Evolutionary conservation across 2,888 invertebrate species (phyloP).

Genomic region (Lasioglossum vierecki): DNA sequence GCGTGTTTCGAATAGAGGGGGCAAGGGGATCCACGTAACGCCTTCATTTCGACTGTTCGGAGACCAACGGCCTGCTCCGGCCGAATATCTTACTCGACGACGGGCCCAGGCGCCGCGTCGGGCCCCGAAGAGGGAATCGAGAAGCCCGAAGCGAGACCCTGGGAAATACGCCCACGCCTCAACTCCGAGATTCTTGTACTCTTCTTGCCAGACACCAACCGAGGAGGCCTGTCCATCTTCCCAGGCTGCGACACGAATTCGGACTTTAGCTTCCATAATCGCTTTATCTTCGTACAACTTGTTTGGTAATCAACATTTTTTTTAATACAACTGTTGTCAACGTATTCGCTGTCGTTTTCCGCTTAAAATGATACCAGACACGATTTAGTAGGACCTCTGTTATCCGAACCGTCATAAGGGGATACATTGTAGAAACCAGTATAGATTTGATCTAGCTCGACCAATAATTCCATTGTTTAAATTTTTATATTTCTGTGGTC

Average conservation of each 20-base stretch:
- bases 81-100: conserved; percentile 67
- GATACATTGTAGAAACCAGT: too few relatives aligned
- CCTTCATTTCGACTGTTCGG: conserved; percentile 77
- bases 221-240: background rate
- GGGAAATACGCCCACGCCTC: conserved; percentile 70
- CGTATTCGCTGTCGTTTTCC: too few relatives aligned
- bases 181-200: conserved; percentile 31
- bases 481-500: too few relatives aligned
- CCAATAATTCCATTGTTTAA: too few relatives aligned
- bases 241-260: background rate
- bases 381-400: too few relatives aligned
- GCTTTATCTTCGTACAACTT: too few relatives aligned
- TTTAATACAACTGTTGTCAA: too few relatives aligned
- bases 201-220: conserved; percentile 3
- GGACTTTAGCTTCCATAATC: background rate
- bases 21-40: conserved; percentile 77
- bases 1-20: conserved; percentile 55
- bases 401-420: too few relatives aligned
- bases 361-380: too few relatives aligned
- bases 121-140: conserved; percentile 35
- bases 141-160: conserved; percentile 60
- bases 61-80: conserved; percentile 64
- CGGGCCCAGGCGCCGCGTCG: conserved; percentile 47
- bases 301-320: too few relatives aligned
- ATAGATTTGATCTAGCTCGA: too few relatives aligned